phyloP scores from a whole-genome alignment of 2,113 vertebrate genomes.

The Cnemophilus loriae region DNA sequence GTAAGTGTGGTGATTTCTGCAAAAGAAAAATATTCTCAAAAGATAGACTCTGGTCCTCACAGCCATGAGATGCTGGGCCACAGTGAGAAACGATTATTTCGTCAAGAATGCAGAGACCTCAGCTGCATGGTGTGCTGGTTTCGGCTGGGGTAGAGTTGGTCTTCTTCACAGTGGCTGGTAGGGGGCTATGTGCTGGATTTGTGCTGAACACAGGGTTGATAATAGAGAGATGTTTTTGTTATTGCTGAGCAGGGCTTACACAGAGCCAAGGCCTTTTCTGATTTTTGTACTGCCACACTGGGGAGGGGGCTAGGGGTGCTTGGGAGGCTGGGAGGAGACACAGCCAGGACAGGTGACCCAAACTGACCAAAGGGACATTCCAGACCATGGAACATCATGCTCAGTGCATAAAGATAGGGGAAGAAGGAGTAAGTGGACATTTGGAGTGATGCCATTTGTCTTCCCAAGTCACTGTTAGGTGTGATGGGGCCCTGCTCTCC shows the following conservation, averaged over 20 bases:
- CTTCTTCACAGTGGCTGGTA: not conserved
- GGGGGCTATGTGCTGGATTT: not conserved
- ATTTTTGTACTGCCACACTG: rapidly evolving
- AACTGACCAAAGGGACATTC: not conserved
- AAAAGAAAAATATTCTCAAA: not conserved
- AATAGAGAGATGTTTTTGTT: not conserved
- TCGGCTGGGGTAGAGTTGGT: not conserved
- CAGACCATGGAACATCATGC: no score
- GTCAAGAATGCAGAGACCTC: not conserved
- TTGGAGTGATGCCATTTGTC: not conserved
- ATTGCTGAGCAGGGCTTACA: not conserved
- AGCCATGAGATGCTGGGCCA: not conserved
- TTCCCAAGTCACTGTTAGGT: rapidly evolving
- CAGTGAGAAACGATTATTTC: not conserved
- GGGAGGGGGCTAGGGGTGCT: rapidly evolving
- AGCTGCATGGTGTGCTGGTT: not conserved
- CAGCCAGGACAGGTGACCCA: rapidly evolving
- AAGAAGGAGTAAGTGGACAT: not conserved
- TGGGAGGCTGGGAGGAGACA: not conserved
- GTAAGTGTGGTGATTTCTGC: not conserved
- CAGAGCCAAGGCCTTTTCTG: not conserved
- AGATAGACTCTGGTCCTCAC: not conserved
- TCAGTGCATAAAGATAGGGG: not conserved
- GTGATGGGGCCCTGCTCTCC: not conserved
- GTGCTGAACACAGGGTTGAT: not conserved